Base-by-base conservation (phyloP, 2,113 vertebrate species). In the Micronisus gabar region DNA sequence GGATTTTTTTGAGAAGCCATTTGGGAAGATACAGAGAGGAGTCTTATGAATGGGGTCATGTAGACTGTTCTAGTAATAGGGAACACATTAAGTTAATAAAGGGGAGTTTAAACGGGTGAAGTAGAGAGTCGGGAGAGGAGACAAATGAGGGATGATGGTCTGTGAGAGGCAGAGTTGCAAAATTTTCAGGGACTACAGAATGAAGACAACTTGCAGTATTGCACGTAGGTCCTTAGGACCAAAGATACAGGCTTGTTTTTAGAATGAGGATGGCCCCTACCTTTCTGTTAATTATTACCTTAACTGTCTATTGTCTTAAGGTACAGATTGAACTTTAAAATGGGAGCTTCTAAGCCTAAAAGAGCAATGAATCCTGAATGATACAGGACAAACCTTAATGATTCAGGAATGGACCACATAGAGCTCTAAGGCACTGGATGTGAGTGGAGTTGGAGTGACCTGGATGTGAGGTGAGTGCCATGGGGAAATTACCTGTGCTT, bases 401-500 rank as follows among this genome's bases (percentile, higher is more conserved):
- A n/a, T 53, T 89, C 13, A 27, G 32, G 68, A 70, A 41, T 21
- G 41, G 32, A 22, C 32, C 8, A 4, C 3, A 1, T 0, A 41
- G 41, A 56, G 11, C 38, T 88, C 29, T 41, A 58, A 53, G 59
- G 47, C 21, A 29, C 13, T 25, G 52, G 27, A 53, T 30, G 52
- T 30, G 52, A 30, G 52, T 30, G 67, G 62, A 89, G 59, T n/a
- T 84, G 89, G 38, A 74, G 30, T 32, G 41, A 61, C 34, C 30
- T 47, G 22, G 36, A 10, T 22, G 26, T 15, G 55, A 84, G 85
- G 61, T 48, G 53, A 70, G 36, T 52, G 36, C 55, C 6, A 1
- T 11, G 40, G 55, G 53, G 27, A 61, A 47, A 32, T 94, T 95
- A 97, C 96, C 96, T 97, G 97, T 96, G 62, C 90, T 97, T 80